phyloP scores from a whole-genome alignment of 2,113 vertebrate species.

The Salvelinus alpinus region DNA sequence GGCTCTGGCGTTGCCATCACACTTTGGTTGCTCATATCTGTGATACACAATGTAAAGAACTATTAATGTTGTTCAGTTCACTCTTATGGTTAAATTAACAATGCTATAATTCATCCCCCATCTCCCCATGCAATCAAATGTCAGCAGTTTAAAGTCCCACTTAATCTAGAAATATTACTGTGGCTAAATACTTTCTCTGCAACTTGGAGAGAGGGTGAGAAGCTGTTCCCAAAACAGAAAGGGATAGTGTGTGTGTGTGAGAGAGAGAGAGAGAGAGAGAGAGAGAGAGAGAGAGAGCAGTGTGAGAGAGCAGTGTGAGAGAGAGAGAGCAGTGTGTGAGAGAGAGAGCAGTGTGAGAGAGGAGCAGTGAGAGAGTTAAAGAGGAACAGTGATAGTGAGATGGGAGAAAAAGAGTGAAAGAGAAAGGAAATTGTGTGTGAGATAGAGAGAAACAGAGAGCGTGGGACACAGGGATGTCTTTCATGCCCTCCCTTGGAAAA shows the following conservation, averaged over 20 bases:
- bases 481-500: slow-evolving; percentile 41
- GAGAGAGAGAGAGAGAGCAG: slow-evolving; percentile 1
- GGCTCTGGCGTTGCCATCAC: slow-evolving; percentile 88
- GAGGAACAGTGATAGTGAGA: background rate
- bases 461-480: slow-evolving; percentile 55
- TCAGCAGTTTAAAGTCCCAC: too few species aligned
- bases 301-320: background rate
- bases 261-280: slow-evolving; percentile 5
- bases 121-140: background rate
- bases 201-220: slow-evolving; percentile 37
- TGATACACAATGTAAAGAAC: background rate
- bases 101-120: background rate
- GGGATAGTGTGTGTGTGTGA: slow-evolving; percentile 32
- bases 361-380: slow-evolving; percentile 4
- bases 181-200: slow-evolving; percentile 27
- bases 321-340: background rate
- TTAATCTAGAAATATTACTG: slow-evolving; percentile 42
- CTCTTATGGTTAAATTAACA: background rate
- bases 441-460: slow-evolving; percentile 32
- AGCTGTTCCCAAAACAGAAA: slow-evolving; percentile 36
- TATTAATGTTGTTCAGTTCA: background rate
- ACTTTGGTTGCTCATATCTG: slow-evolving; percentile 96
- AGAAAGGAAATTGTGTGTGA: slow-evolving; percentile 5
- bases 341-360: background rate
- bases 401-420: slow-evolving; percentile 26